Conservation (phyloP, 1,140 invertebrate species). For the Globodera rostochiensis region DNA sequence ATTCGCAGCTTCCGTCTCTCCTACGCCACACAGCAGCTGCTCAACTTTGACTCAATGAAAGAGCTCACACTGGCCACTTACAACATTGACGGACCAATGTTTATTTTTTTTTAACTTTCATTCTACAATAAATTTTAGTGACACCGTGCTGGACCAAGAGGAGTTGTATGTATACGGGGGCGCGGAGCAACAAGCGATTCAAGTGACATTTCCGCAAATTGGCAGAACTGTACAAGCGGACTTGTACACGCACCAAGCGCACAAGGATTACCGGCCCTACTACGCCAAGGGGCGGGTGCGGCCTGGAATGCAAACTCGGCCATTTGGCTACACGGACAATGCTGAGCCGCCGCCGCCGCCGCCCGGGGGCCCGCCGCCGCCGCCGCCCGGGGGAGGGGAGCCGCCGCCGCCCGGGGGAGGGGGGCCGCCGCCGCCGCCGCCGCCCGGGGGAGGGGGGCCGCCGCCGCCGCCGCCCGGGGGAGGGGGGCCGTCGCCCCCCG, state of each 20-base stretch:
- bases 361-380: neutral
- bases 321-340: neutral
- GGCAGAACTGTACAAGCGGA: neutral
- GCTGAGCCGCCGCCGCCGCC: neutral
- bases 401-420: neutral
- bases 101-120: neutral
- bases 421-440: too few species aligned
- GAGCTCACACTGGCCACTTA: neutral
- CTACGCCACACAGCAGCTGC: neutral
- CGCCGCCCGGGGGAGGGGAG: too few species aligned
- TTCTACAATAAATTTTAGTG: too few species aligned
- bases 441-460: too few species aligned
- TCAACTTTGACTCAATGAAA: slow-evolving; percentile 21
- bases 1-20: slow-evolving; percentile 9
- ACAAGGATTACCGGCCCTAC: neutral
- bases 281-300: neutral
- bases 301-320: neutral
- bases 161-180: neutral
- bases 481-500: too few species aligned
- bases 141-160: too few species aligned
- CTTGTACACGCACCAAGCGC: neutral
- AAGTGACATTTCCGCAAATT: neutral
- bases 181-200: neutral
- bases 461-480: too few species aligned
- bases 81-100: neutral